Evolutionary conservation across 2,797 vertebrate genomes (phyloP).

Genomic region (Gadopsis marmoratus): DNA sequence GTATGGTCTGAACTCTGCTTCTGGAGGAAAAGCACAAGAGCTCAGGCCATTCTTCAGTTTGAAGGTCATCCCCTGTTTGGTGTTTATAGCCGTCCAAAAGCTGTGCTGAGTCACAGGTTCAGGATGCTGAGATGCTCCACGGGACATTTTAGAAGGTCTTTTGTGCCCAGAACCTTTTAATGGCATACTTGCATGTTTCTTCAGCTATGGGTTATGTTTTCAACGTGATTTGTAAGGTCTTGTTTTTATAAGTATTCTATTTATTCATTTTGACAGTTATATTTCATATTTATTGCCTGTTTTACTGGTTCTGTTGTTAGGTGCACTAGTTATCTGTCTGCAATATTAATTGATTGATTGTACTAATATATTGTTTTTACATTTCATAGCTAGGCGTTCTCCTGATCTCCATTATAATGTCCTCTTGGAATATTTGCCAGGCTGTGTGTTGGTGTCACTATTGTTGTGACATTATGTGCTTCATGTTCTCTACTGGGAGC

Average conservation of each 20-base stretch:
- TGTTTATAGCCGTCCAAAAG: background rate
- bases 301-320: too few species aligned
- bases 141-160: background rate
- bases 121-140: background rate
- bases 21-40: too few species aligned
- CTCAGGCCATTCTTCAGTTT: background rate
- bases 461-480: background rate
- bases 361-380: too few species aligned
- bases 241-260: background rate
- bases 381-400: too few species aligned
- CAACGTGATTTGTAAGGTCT: background rate
- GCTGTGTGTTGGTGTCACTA: background rate
- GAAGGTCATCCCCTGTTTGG: background rate
- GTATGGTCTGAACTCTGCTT: background rate
- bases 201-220: too few species aligned
- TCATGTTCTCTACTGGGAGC: background rate
- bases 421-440: background rate
- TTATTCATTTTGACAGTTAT: background rate
- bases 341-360: background rate
- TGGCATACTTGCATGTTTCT: background rate
- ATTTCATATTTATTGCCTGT: background rate
- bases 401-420: too few species aligned
- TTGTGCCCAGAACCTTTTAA: background rate
- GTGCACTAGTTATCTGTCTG: background rate
- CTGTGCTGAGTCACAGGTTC: background rate